Conservation (phyloP, 1,140 invertebrate genomes). For the Palaemon carinicauda region DNA sequence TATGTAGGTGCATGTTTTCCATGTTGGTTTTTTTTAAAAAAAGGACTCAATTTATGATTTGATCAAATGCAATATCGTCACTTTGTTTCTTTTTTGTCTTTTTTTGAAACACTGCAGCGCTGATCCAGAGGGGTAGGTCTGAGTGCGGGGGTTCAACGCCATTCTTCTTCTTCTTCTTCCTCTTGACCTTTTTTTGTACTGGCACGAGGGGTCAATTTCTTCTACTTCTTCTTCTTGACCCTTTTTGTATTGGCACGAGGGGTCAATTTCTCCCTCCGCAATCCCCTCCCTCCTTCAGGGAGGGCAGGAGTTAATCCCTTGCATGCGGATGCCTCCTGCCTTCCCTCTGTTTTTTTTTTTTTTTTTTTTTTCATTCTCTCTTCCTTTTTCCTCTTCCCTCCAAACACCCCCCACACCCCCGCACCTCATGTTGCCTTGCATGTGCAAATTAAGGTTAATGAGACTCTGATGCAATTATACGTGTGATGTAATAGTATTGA, state of each 20-base stretch:
- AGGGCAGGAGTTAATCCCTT: too few species aligned
- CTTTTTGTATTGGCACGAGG: too few species aligned
- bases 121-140: conserved; percentile 28
- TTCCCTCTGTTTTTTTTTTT: too few species aligned
- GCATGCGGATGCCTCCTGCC: too few species aligned
- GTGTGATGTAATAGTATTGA: too few species aligned
- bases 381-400: too few species aligned
- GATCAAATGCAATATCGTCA: background rate
- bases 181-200: background rate
- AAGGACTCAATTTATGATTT: background rate
- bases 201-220: background rate
- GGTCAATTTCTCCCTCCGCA: background rate
- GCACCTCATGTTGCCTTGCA: background rate
- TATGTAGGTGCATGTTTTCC: too few species aligned
- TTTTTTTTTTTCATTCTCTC: too few species aligned
- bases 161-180: background rate
- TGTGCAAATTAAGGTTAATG: background rate
- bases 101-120: conserved; percentile 18
- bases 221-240: background rate
- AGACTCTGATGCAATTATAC: too few species aligned
- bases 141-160: background rate
- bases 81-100: background rate
- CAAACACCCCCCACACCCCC: background rate
- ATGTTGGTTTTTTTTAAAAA: too few species aligned
- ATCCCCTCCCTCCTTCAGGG: too few species aligned